Conservation (phyloP, 1,140 invertebrate species). For the Metaphire vulgaris region DNA sequence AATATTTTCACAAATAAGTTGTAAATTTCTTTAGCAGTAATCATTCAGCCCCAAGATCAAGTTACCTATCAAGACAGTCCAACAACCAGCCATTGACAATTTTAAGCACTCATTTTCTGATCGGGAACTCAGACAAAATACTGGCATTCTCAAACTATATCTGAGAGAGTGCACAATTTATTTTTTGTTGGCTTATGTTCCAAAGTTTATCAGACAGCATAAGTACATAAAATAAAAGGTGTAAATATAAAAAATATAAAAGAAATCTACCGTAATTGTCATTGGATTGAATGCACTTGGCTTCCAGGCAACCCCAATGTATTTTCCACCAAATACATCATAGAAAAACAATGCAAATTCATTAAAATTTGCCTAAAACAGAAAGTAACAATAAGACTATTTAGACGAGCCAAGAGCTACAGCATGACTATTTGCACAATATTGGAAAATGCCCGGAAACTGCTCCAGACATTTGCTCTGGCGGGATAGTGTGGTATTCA, state of each 20-base stretch:
- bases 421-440: too few species aligned
- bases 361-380: conserved; percentile 63
- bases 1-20: not conserved
- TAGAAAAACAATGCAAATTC: conserved; percentile 81
- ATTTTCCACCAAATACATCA: conserved; percentile 71
- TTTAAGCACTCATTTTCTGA: not conserved
- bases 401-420: too few species aligned
- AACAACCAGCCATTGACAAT: not conserved
- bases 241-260: not conserved
- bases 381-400: conserved; percentile 16
- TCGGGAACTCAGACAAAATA: not conserved
- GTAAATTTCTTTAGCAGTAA: not conserved
- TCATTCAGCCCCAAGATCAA: not conserved
- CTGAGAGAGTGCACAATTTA: not conserved
- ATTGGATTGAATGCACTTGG: conserved; percentile 59
- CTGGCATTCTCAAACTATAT: not conserved
- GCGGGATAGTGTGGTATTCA: too few species aligned
- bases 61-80: not conserved
- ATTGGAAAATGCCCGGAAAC: too few species aligned
- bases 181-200: not conserved
- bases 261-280: conserved; percentile 63
- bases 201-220: too few species aligned
- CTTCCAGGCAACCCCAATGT: conserved; percentile 75
- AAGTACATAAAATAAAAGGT: too few species aligned
- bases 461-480: too few species aligned